phyloP scores from a whole-genome alignment of 2,113 vertebrate species.

The Danio rerio region GRCz12tu NC_133179.1:17583001-17583500 shows the following conservation, averaged over 20 bases:
- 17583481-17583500: conserved; percentile 60
- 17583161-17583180: conserved; percentile 98
- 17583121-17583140: conserved; percentile 94
- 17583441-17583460: conserved; percentile 31
- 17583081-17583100: conserved; percentile 82
- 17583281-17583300: conserved; percentile 80
- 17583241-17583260: conserved; percentile 81
- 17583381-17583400: conserved; percentile 53
- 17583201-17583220: conserved; percentile 99
- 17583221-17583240: conserved; percentile 93
- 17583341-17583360: conserved; percentile 98
- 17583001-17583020: conserved; percentile 78
- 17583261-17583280: conserved; percentile 13
- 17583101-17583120: conserved; percentile 88
- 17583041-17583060: conserved; percentile 81
- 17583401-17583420: conserved; percentile 53
- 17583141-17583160: conserved; percentile 99
- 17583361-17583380: conserved; percentile 84
- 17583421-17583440: conserved; percentile 20
- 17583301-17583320: conserved; percentile 94
- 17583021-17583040: conserved; percentile 89
- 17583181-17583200: conserved; percentile 98
- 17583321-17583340: conserved; percentile 88
- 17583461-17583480: conserved; percentile 38
- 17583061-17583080: conserved; percentile 81